Evolutionary conservation across 1,140 invertebrate genomes (phyloP).

Genomic region (Holotrichia oblita): DNA sequence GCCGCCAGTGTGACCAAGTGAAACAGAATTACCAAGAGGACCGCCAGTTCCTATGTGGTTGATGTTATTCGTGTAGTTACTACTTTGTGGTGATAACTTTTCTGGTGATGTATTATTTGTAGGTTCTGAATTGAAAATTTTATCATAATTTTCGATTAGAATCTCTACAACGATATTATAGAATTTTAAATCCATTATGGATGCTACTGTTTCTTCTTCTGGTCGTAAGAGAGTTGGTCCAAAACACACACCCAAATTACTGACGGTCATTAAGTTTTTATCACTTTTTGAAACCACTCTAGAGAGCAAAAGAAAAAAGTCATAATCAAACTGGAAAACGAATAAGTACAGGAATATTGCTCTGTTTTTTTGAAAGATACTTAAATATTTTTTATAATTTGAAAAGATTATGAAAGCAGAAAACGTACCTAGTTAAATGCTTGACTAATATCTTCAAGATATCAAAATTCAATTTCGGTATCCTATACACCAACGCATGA

Average conservation of each 20-base stretch:
- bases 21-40: background rate
- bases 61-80: conserved; percentile 31
- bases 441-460: conserved; percentile 89
- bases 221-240: conserved; percentile 95
- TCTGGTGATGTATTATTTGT: conserved; percentile 48
- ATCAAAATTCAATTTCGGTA: conserved; percentile 86
- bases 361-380: background rate
- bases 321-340: background rate
- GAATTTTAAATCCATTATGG: conserved; percentile 98
- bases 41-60: background rate
- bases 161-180: conserved; percentile 98
- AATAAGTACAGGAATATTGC: background rate
- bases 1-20: background rate
- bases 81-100: conserved; percentile 36
- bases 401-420: background rate
- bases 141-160: conserved; percentile 90
- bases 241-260: conserved; percentile 98
- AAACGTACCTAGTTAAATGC: conserved; percentile 86
- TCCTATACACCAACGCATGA: conserved; percentile 83
- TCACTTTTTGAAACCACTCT: conserved; percentile 86
- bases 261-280: conserved; percentile 96
- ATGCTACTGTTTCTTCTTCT: conserved; percentile 95
- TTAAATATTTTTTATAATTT: too few species aligned
- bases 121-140: conserved; percentile 72
- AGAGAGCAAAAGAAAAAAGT: conserved; percentile 49